Evolutionary conservation across 2,888 invertebrate species (phyloP).

Genomic region (Leptura quadrifasciata): DNA sequence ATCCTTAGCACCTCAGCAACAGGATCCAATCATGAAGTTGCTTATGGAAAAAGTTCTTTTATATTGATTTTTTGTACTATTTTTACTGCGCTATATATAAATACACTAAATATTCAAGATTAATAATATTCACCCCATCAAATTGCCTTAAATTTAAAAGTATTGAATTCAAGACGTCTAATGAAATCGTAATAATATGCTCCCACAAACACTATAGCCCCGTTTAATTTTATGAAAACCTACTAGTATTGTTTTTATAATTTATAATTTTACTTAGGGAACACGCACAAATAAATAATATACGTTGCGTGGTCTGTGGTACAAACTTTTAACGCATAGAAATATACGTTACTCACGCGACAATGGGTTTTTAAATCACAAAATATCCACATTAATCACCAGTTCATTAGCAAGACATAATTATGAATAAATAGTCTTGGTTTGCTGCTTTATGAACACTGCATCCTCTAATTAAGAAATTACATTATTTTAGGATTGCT

Average conservation of each 20-base stretch:
- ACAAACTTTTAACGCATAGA: conserved; percentile 12
- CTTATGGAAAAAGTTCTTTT: no score
- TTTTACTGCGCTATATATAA: no score
- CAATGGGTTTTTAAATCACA: conserved; percentile 15
- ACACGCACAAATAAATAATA: conserved; percentile 27
- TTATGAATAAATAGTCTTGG: conserved; percentile 7
- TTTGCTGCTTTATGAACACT: no score
- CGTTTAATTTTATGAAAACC: conserved; percentile 9
- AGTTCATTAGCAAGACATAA: conserved; percentile 11
- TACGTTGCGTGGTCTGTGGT: not conserved
- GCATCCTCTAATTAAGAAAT: no score
- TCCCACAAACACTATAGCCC: not conserved
- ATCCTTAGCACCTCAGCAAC: no score
- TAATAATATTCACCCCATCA: not conserved
- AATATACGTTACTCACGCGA: conserved; percentile 21
- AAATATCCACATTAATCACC: conserved; percentile 29
- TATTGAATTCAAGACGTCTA: not conserved
- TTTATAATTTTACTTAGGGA: conserved; percentile 9
- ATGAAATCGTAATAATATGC: not conserved
- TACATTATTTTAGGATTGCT: no score
- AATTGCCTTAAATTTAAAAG: not conserved
- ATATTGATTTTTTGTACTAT: no score
- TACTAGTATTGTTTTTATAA: conserved; percentile 15
- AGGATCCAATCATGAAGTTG: no score
- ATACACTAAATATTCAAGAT: not conserved